Conservation (phyloP, 2,797 vertebrate species). For the Eupleurogrammus muticus region DNA sequence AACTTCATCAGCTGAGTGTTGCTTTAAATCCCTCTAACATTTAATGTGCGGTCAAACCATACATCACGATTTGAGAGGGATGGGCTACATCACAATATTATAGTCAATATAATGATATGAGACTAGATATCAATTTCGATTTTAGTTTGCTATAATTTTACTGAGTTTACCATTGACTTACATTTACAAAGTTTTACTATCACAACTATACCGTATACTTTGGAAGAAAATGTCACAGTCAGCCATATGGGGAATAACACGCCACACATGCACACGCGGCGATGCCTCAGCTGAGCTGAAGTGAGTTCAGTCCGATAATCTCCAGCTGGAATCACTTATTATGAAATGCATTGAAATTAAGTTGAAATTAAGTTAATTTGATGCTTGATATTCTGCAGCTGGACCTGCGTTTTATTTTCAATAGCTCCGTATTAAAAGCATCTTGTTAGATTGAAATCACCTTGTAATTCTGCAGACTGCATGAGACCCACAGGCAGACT, state of each 20-base stretch:
- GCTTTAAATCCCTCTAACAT: too few relatives aligned
- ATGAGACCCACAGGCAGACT: background rate
- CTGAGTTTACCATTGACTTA: too few relatives aligned
- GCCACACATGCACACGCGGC: background rate
- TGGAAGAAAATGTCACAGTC: conserved; percentile 9
- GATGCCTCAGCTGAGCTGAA: conserved; percentile 2
- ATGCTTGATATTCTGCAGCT: conserved; percentile 27
- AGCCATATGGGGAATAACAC: conserved; percentile 6
- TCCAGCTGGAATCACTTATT: conserved; percentile 38
- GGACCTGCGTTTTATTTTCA: conserved; percentile 16
- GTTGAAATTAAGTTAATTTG: conserved; percentile 34
- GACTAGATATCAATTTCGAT: too few relatives aligned
- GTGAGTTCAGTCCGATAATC: conserved; percentile 14
- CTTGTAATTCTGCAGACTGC: background rate
- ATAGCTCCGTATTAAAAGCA: conserved; percentile 17
- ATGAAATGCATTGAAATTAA: conserved; percentile 29
- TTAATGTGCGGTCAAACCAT: too few relatives aligned
- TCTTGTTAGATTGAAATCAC: background rate
- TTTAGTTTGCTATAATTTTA: too few relatives aligned
- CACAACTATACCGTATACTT: too few relatives aligned
- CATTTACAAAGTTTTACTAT: too few relatives aligned
- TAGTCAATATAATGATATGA: too few relatives aligned
- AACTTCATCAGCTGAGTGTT: too few relatives aligned
- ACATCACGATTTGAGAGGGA: too few relatives aligned
- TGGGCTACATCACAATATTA: too few relatives aligned